Base-by-base conservation (phyloP, 2,113 vertebrate species). In the Tetraodon nigroviridis region DNA sequence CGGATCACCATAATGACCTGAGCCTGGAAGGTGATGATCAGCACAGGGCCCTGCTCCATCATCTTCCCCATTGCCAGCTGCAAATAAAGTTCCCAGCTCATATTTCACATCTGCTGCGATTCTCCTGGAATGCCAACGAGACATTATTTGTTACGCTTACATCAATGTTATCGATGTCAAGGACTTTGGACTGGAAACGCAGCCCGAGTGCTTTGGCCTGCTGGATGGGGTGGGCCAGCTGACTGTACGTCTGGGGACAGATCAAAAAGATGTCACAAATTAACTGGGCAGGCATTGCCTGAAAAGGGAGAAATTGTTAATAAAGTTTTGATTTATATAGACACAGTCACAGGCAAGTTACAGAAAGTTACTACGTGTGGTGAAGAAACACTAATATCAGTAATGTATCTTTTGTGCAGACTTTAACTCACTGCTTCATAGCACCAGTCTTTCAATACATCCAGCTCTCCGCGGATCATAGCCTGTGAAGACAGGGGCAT, bases 31-130 rank as follows among this genome's bases (percentile, higher is more conserved):
- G 96, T 98, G 87, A 98, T 92, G 75, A 98, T 96, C 48, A 99
- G 83, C 40, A 99, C 97, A 0, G 96, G 96, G 1, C 96, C 96
- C 78, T 98, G 96, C 64, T 98, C 96, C 95, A 98, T 98, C 91
- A 99, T 95, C 88, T 98, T 99, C 41, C 94, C 97, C 96, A 98
- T 95, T 0, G 94, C 93, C 44, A 99, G 83, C 96, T 99, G 82
- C 27, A 6, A 49, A 44, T 3, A 21, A 13, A 14, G 24, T 27
- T 27, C 24, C 5, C 24, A 27, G 24, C 24, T 27, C 24, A 1
- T n/a, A 27, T 27, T 5, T 27, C 24, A 27, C 24, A 27, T 27
- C 5, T 27, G 24, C 24, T 42, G 41, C 10, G 6, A 44, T 12
- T 12, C 42, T 44, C 15, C 16, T 44, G 12, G 42, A 27, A 27